Evolutionary conservation across 1,140 invertebrate species (phyloP), one percentile per base, ranked within the genome.

Genomic region (Dryas iulia): DNA sequence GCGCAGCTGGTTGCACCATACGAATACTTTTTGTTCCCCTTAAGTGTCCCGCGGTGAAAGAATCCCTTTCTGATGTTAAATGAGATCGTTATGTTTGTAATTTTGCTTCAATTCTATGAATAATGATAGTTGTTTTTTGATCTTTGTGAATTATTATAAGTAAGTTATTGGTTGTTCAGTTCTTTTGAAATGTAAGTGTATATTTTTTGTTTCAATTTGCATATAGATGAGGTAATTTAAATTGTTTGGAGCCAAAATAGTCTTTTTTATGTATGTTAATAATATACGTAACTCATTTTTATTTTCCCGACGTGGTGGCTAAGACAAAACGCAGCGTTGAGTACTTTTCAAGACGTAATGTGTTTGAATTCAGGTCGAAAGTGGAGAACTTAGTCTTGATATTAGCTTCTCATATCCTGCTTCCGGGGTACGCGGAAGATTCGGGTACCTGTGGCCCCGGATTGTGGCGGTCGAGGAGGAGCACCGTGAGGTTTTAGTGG

Each of bases 1-100:
- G 73, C 74, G 73, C 79, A 82, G 77, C 73, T 83, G 81, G 57
- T 11, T 52, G 68, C 47, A 39, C 35, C 58, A 78, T 68, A 63
- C 23, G 47, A 71, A 58, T 61, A 39, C 60, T 67, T 73, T 73
- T 71, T 69, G 60, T 59, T 70, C 67, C 54, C 57, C 59, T 57
- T 59, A 67, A 72, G 68, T 62, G 39, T 69, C 67, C 67, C 68
- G 71, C 64, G 61, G 64, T 72, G 76, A 74, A 59, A 66, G 70
- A 67, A 76, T 72, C 35, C 64, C 66, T 76, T 73, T 72, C 71
- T 72, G 71, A 76, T 68, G 68, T 74, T 71, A 64, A 68, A 69
- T 56, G 56, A 64, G 56, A 61, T 69, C 61, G 56, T 35, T 58
- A 56, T 24, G 28, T 61, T 61, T 33, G 33, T 62, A 58, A 35